Evolutionary conservation across 2,113 vertebrate species (phyloP), one percentile per base, ranked within the genome.

Genomic region (Sterna hirundo): DNA sequence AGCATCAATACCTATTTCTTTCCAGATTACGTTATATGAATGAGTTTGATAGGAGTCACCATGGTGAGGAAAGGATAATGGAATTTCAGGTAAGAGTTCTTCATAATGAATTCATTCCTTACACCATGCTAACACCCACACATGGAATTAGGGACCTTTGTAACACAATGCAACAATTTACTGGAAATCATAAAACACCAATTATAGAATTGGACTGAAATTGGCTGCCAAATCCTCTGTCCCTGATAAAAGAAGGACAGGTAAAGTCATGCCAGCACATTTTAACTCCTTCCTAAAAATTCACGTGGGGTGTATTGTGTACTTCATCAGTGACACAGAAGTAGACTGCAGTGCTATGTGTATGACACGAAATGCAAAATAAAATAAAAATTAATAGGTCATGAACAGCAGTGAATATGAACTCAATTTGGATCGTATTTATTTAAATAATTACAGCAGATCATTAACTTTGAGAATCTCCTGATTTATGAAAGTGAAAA

Each of bases 151-250:
- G 76, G 84, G 94, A 93, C 95, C 97, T 98, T 93, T 97, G 93
- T 88, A 96, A 97, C 92, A 95, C 76, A 94, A 91, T 88, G 93
- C 80, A 94, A 88, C 86, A 88, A 92, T 94, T 96, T 96, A 83
- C 89, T 88, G 96, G 96, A 96, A 97, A 97, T 95, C 93, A 92
- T 94, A 97, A 95, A 97, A 96, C 90, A 92, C 82, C 92, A 96
- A 90, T 97, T 97, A 96, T 83, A 97, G 97, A 97, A 96, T 95
- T 95, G 92, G 95, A 86, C 77, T 93, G 96, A 90, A 95, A 93
- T 8, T 79, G 71, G 78, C 88, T 96, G 95, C 95, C 96, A 96
- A 94, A 90, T 96, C 93, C 82, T 97, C 81, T 4, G 1, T 83
- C 51, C 58, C 64, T 80, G 68, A 83, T 90, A 81, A 91, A 95